Base-by-base conservation (phyloP, 1,140 invertebrate species). In the Epicauta chinensis region DNA sequence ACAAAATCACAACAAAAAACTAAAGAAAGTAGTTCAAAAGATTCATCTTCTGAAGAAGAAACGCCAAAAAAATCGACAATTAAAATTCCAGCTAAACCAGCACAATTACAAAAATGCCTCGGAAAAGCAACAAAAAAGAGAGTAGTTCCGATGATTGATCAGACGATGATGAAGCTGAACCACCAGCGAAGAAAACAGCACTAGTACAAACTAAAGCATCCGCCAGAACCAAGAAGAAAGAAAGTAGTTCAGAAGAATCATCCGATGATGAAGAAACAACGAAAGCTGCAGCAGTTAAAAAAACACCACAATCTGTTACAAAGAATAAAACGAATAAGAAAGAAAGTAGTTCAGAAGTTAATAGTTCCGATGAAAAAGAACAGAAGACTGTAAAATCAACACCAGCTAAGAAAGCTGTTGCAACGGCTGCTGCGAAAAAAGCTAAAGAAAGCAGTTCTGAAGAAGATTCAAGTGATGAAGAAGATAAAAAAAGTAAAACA, bases 231-330 rank as follows among this genome's bases (percentile, higher is more conserved):
- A 12, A 58, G 55, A 34, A 59, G 23, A 47, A 61, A 53, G 64
- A 73, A 43, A 70, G 69, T 2, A 72, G 67, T 38, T 71, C 69
- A n/a, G 74, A 75, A 2, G 69, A 72, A 5, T 58, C 58, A 16
- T 49, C 62, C 15, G 63, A 67, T 30, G 66, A 69, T 38, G 60
- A 63, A 46, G 10, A 17, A 41, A 2, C 50, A 51, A 46, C 16
- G 32, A 50, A 54, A 54, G 38, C 45, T n/a, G 23, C 49, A 38
- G 17, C 29, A 37, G 43, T 45, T 6, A 58, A 55, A 45, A 61
- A 63, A 39, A 34, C 44, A 36, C 29, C 32, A 16, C 59, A 64
- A 5, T 39, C 55, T 17, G 52, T n/a, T n/a, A n/a, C 53, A 17
- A 62, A 65, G 30, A 32, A 5, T 35, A 13, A 11, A 14, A 15